Evolutionary conservation across 2,888 invertebrate genomes (phyloP), one percentile per base, ranked within the genome.

Genomic region (Homarus gammarus): DNA sequence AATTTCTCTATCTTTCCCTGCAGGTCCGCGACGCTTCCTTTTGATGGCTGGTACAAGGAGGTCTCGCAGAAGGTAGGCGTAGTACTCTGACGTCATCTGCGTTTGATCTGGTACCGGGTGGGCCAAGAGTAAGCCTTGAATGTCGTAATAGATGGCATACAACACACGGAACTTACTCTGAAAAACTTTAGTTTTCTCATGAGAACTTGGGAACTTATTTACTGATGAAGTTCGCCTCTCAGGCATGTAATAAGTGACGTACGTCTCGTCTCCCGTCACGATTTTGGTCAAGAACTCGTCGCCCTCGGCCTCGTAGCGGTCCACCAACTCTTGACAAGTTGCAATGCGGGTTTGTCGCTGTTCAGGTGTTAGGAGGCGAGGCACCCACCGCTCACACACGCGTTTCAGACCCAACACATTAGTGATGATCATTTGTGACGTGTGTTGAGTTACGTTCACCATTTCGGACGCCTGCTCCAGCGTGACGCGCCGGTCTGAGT

Each of bases 361-460:
- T 70, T 91, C 90, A 12, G 89, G 91, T 5, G 90, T 91, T 70
- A 90, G 87, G 27, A 91, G 70, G 70, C 91, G 75, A 18, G 91
- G 90, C 51, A 91, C 91, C 91, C 91, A 91, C n/a, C 91, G 81
- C 38, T 90, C 88, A 61, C 86, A 89, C 40, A 91, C 90, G 8
- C 87, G 77, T 75, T 89, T 90, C 38, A 91, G 75, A 15, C 91
- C 91, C 33, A 91, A 49, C 12, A 91, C 90, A 56, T 91, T 84
- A 22, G 84, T 87, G 36, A 90, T 49, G 22, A 90, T 88, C 38
- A 72, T 87, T 72, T 85, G 88, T 27, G 90, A 83, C 12, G 78
- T 36, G 61, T 88, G 84, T 72, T 90, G 87, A 12, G 90, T 78
- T 27, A 86, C 83, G 61, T 70, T 73, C 49, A 77, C 75, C 86